These are phyloP conservation scores for Xestia xanthographa DNA, from an alignment of 2,888 invertebrate genomes.

Conservation along the genomic window DNA sequence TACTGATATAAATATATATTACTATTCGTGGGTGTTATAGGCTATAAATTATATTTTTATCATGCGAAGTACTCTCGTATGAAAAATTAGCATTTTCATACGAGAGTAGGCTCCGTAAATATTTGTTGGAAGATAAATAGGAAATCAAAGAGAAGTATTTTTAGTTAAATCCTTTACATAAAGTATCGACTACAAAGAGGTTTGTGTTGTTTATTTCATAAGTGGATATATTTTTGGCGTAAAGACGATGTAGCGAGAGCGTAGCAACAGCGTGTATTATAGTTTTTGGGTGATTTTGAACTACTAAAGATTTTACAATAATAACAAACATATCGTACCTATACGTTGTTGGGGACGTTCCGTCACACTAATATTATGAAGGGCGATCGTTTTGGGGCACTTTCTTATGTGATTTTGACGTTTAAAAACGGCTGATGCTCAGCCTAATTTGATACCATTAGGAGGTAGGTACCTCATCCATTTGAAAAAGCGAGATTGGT, in stretches of 20 bases:
- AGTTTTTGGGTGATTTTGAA: background rate
- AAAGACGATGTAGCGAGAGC: background rate
- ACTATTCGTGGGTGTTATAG: no score
- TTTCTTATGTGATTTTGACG: background rate
- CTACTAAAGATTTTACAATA: background rate
- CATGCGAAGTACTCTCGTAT: no score
- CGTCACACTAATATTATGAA: background rate
- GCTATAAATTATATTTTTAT: no score
- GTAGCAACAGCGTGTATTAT: background rate
- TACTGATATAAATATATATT: no score
- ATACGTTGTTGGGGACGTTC: background rate
- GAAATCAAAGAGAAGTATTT: slow-evolving; percentile 6
- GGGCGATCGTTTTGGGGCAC: background rate
- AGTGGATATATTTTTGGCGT: background rate
- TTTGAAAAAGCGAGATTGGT: no score
- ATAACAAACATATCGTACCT: no score
- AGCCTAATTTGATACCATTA: background rate
- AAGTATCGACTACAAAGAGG: background rate
- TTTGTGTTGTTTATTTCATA: background rate
- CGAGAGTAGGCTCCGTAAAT: slow-evolving; percentile 11
- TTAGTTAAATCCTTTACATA: background rate
- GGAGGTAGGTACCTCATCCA: no score
- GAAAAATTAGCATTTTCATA: no score
- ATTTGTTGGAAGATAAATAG: slow-evolving; percentile 15
- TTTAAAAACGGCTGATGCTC: background rate